Evolutionary conservation across 2,113 vertebrate species (phyloP), one percentile per base, ranked within the genome.

Genomic region (Dipodomys merriami): DNA sequence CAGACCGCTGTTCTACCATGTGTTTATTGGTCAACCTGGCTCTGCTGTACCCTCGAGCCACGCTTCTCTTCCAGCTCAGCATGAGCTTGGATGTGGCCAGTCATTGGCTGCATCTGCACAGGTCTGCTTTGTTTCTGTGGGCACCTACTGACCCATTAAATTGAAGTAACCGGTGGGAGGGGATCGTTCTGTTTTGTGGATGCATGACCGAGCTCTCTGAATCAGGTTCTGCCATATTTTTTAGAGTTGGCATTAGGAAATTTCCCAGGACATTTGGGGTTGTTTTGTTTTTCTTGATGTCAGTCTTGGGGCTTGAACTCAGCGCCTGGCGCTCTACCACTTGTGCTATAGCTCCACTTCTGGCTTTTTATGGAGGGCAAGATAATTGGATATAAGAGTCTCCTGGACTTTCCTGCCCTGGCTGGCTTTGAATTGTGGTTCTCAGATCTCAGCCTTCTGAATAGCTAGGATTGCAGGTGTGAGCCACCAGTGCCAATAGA

Each of bases 91-190:
- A 99, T 76, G 97, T 99, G n/a, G 97, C 98, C 97, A 99, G 99
- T 96, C 99, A 99, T 97, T 99, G 99, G 99, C 97, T 99, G 86
- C 99, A 99, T 96, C 98, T 99, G 74, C 99, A 99, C 98, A 98
- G 98, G 98, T 98, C 7, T 69, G 90, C 1, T 15, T 1, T 15
- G 0, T 1, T 33, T 49, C 72, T 25, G 33, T 87, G 73, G 4
- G 60, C 16, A 22, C 16, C 5, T 82, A 30, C 10, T 44, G 25
- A 8, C 39, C 10, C 16, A 57, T 57, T 57, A 4, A 0, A 4
- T 1, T 46, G 25, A 68, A 10, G 44, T 72, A 5, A 5, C 18
- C 67, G 5, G 30, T 68, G 27, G 39, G 93, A 0, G 27, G 22
- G 35, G 22, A n/a, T 16, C 16, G 49, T 62, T 62, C 20, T 65